A percentile compares a stretch with the other conserved stretches of the same genome.
These are phyloP conservation scores for Pectinophora gossypiella DNA, from an alignment of 1,140 invertebrate species.

Conservation along the genomic window DNA sequence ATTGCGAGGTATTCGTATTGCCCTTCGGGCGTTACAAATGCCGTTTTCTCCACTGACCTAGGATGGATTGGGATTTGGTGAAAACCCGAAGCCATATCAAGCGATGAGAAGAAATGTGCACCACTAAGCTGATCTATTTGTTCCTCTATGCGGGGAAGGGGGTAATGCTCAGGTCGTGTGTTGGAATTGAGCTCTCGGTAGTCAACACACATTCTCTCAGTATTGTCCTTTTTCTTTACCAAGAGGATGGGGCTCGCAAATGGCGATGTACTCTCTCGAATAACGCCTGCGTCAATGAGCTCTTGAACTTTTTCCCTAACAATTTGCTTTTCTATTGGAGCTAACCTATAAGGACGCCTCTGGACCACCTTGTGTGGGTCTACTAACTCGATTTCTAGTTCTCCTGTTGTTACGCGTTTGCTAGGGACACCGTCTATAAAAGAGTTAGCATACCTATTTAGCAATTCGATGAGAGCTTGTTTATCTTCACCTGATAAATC, in stretches of 20 bases:
- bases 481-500: conserved; percentile 19
- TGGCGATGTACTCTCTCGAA: conserved; percentile 20
- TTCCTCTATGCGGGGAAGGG: conserved; percentile 70
- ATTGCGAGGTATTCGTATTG: no score
- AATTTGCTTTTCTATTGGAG: conserved; percentile 18
- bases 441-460: conserved; percentile 14
- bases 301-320: conserved; percentile 22
- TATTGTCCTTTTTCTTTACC: conserved; percentile 28
- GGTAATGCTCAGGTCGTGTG: conserved; percentile 60
- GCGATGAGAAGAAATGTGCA: conserved; percentile 15
- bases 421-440: conserved; percentile 15
- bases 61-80: no score
- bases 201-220: conserved; percentile 6
- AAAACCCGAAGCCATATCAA: no score
- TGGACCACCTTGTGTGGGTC: conserved; percentile 16
- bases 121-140: conserved; percentile 40
- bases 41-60: conserved; percentile 36
- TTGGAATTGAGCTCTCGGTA: conserved; percentile 20
- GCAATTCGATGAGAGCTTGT: conserved; percentile 13
- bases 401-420: conserved; percentile 13
- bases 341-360: conserved; percentile 14
- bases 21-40: no score
- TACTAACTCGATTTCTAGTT: conserved; percentile 15
- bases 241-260: conserved; percentile 30
- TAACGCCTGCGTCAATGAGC: conserved; percentile 12